phyloP scores from a whole-genome alignment of 1,140 invertebrate species.

The Diabrotica virgifera region DNA sequence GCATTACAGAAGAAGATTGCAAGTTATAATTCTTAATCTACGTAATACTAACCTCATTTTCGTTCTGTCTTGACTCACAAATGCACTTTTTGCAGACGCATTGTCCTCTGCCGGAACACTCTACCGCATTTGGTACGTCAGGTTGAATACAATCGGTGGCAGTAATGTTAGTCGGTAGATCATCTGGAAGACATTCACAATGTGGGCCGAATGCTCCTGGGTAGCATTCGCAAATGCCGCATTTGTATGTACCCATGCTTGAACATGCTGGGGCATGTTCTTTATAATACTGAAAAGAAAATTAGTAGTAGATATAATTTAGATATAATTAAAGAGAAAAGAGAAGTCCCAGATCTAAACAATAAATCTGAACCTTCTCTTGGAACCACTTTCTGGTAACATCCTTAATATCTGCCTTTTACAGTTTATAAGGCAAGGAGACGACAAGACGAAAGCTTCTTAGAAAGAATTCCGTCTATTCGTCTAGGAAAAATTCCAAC shows the following conservation, averaged over 20 bases:
- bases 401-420: no score
- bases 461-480: no score
- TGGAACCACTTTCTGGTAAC: no score
- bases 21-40: no score
- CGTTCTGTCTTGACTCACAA: slow-evolving; percentile 51
- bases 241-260: slow-evolving; percentile 56
- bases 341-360: no score
- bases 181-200: slow-evolving; percentile 62
- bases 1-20: no score
- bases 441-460: no score
- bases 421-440: no score
- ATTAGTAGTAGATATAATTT: no score
- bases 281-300: slow-evolving; percentile 42
- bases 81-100: slow-evolving; percentile 66
- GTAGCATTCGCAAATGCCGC: slow-evolving; percentile 73
- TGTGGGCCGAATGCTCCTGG: slow-evolving; percentile 60
- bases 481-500: no score
- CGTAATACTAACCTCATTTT: slow-evolving; percentile 25
- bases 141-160: slow-evolving; percentile 41
- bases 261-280: slow-evolving; percentile 51
- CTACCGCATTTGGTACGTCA: slow-evolving; percentile 64
- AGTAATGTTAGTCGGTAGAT: slow-evolving; percentile 26
- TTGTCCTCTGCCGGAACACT: slow-evolving; percentile 58
- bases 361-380: no score
- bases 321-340: no score